Evolutionary conservation across 1,140 invertebrate genomes (phyloP).

Genomic region (Drosophila azteca): DNA sequence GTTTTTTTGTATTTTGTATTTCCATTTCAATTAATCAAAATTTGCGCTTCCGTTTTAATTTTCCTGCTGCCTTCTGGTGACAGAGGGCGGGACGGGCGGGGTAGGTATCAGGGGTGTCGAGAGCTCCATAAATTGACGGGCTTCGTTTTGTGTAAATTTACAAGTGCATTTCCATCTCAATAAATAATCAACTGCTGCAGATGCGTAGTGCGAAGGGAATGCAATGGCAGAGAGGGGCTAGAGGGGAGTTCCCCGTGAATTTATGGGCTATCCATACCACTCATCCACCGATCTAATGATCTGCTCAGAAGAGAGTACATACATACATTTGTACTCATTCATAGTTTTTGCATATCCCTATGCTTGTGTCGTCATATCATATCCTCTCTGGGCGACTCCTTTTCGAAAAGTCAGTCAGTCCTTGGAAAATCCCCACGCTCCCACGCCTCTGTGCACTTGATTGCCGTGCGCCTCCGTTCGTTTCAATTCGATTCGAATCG

Average conservation of each 20-base stretch:
- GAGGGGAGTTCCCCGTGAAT: no score
- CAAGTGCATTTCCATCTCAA: conserved; percentile 57
- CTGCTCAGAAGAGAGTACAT: no score
- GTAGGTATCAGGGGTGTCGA: background rate
- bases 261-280: no score
- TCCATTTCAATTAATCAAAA: conserved; percentile 74
- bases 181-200: conserved; percentile 58
- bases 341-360: no score
- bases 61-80: conserved; percentile 14
- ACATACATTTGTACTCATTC: no score
- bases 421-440: background rate
- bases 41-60: conserved; percentile 67
- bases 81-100: no score
- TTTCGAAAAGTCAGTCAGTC: background rate
- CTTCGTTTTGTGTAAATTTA: conserved; percentile 50
- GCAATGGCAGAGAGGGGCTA: background rate
- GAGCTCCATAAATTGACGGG: conserved; percentile 57
- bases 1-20: conserved; percentile 36
- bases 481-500: conserved; percentile 40
- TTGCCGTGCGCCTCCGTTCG: conserved; percentile 27
- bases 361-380: no score
- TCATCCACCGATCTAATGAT: no score
- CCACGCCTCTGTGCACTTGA: conserved; percentile 33
- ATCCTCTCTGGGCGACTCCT: no score
- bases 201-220: background rate